Conservation (phyloP, 2,113 vertebrate species). For the Caracal caracal region DNA sequence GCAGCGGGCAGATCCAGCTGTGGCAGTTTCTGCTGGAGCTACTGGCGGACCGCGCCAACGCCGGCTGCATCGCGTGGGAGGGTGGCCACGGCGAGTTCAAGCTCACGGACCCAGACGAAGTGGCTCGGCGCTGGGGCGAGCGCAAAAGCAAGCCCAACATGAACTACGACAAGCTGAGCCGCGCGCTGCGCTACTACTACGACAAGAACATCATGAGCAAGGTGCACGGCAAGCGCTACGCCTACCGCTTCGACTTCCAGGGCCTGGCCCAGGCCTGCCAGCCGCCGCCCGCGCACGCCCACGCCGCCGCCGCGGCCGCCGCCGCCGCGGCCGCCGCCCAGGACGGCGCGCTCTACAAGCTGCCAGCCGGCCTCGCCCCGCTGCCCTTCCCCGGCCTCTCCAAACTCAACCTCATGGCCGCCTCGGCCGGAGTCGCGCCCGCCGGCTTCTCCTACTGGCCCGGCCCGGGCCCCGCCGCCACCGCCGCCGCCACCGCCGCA, state of each 20-base stretch:
- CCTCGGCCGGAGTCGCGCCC: constrained; percentile 89
- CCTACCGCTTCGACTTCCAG: constrained; percentile 99
- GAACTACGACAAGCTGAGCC: constrained; percentile 99
- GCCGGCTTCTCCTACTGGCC: constrained; percentile 98
- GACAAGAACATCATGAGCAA: constrained; percentile 99
- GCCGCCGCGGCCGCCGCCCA: constrained; percentile 83
- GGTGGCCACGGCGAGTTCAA: constrained; percentile 98
- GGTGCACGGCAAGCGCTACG: constrained; percentile 98
- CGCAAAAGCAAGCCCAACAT: constrained; percentile 99
- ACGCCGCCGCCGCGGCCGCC: constrained; percentile 2
- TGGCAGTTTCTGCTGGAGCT: constrained; percentile 99
- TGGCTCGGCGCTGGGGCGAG: constrained; percentile 97
- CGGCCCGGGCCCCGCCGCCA: constrained; percentile 86
- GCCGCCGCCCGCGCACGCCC: constrained; percentile 86
- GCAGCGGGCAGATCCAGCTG: constrained; percentile 98
- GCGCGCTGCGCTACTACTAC: constrained; percentile 98
- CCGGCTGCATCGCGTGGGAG: constrained; percentile 97
- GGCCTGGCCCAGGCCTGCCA: constrained; percentile 98
- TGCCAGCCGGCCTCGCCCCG: constrained; percentile 94
- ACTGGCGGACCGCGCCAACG: constrained; percentile 94
- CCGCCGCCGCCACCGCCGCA: constrained; percentile 89
- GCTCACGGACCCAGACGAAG: constrained; percentile 97
- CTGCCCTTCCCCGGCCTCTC: constrained; percentile 96
- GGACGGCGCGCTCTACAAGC: constrained; percentile 96
- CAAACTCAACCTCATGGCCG: constrained; percentile 97